Percentiles rank a stretch among this genome's conserved stretches.
Conservation (phyloP, 1,140 invertebrate species). For the Zaprionus kolodkinae region DNA sequence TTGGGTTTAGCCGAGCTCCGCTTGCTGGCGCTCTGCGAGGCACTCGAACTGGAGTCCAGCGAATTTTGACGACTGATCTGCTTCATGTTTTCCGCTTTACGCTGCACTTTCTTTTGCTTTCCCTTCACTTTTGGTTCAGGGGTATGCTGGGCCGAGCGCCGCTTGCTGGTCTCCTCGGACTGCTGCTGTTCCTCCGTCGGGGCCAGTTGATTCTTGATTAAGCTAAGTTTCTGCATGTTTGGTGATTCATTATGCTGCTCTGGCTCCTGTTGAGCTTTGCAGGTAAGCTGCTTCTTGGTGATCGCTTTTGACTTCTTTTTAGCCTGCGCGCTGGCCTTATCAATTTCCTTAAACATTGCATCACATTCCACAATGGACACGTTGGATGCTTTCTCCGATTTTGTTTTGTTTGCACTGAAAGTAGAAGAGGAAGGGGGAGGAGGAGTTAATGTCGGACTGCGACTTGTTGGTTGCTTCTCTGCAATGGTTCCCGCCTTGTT, state of each 20-base stretch:
- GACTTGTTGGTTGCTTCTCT: not conserved
- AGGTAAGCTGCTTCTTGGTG: slow-evolving; percentile 4
- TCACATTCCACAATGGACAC: slow-evolving; percentile 47
- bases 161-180: slow-evolving; percentile 8
- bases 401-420: not conserved
- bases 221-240: not conserved
- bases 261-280: not conserved
- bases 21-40: slow-evolving; percentile 4
- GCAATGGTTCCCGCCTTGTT: not conserved
- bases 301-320: slow-evolving; percentile 45
- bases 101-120: not conserved
- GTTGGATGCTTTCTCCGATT: not conserved
- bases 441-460: not conserved
- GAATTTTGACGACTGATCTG: slow-evolving; percentile 33
- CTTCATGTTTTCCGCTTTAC: not conserved
- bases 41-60: slow-evolving; percentile 49
- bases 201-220: not conserved
- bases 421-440: not conserved
- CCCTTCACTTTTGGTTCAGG: not conserved
- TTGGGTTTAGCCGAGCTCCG: slow-evolving; percentile 21
- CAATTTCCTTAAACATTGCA: slow-evolving; percentile 59
- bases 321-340: slow-evolving; percentile 43
- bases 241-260: not conserved
- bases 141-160: not conserved
- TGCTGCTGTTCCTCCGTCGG: not conserved